Percentiles rank a stretch among this genome's conserved stretches.
These are phyloP conservation scores for Pseudomyrmex cubaensis DNA, from an alignment of 1,140 invertebrate species.

Conservation along the genomic window DNA sequence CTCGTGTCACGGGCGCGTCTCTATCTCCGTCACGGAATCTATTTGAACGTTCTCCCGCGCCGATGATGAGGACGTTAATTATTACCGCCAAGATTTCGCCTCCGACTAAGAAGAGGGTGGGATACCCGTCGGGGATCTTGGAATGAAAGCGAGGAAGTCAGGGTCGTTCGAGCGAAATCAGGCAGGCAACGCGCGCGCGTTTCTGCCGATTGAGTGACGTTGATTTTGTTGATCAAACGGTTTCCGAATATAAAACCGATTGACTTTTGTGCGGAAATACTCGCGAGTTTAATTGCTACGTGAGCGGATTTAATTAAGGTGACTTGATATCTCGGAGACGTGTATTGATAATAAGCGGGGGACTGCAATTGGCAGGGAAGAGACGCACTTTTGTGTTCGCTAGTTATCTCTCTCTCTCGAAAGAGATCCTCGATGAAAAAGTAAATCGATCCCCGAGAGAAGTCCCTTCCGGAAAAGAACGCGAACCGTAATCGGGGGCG, in stretches of 20 bases:
- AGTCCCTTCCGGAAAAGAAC: conserved; percentile 2
- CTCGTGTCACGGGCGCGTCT: conserved; percentile 2
- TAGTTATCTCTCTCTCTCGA: not conserved
- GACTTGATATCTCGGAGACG: no score
- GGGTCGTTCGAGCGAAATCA: conserved; percentile 58
- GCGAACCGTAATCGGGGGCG: conserved; percentile 41
- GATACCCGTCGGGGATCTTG: conserved; percentile 31
- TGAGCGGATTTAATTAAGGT: no score
- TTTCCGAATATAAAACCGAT: not conserved
- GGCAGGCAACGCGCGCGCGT: not conserved
- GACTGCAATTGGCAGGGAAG: not conserved
- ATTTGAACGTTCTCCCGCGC: conserved; percentile 66
- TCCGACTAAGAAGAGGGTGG: not conserved
- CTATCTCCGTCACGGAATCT: conserved; percentile 65
- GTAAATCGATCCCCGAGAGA: conserved; percentile 34
- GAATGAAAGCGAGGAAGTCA: conserved; percentile 63
- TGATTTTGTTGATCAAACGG: not conserved
- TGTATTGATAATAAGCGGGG: not conserved
- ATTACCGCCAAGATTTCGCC: conserved; percentile 67
- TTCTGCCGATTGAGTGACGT: not conserved
- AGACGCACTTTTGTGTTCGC: not conserved
- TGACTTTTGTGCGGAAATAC: not conserved
- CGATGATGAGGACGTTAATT: conserved; percentile 76
- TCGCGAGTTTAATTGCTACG: no score
- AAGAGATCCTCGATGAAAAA: conserved; percentile 40